Base-by-base conservation (phyloP, 2,888 invertebrate species). In the Neuroscelio doddi region DNA sequence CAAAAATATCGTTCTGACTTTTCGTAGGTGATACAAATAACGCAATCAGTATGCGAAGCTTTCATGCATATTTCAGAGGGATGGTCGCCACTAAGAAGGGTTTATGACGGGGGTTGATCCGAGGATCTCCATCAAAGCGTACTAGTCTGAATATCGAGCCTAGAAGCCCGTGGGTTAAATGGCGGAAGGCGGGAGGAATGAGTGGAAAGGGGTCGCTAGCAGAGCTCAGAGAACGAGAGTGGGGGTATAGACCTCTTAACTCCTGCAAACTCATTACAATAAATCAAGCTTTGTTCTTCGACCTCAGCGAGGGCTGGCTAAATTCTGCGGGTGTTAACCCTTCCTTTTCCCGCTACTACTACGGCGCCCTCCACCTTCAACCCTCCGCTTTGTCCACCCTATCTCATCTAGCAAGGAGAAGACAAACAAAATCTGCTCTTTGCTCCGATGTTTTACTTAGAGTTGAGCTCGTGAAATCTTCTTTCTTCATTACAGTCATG, bases 261-360 rank as follows among this genome's bases (percentile, higher is more conserved):
- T 83, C 82, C 82, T 75, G 78, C 82, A 83, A 84, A 84, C 84
- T 84, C 84, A 83, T 84, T 84, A 84, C 83, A 83, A 84, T 84
- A 83, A 84, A 84, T 83, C 84, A 84, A 84, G 84, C 83, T 84
- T 84, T 84, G 83, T 84, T 83, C 84, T 80, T 80, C 83, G 80
- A 76, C 74, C 76, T 66, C 67, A 59, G 73, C 77, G 63, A 74
- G 78, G 78, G 75, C 72, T 70, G 71, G 77, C 75, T 80, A 78
- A 82, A 82, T 80, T 82, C 79, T 79, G 76, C 74, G 78, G 76
- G 76, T 77, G 71, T 62, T 71, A 79, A 75, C 79, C 78, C 76
- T 59, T 80, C 70, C 66, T 49, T 63, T 47, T 47, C 53, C 49
- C 21, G 64, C 53, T 56, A 56, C 34, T 51, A 36, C 32, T 32